Evolutionary conservation across 2,888 invertebrate species (phyloP).

Genomic region (Cheilosia grossa): DNA sequence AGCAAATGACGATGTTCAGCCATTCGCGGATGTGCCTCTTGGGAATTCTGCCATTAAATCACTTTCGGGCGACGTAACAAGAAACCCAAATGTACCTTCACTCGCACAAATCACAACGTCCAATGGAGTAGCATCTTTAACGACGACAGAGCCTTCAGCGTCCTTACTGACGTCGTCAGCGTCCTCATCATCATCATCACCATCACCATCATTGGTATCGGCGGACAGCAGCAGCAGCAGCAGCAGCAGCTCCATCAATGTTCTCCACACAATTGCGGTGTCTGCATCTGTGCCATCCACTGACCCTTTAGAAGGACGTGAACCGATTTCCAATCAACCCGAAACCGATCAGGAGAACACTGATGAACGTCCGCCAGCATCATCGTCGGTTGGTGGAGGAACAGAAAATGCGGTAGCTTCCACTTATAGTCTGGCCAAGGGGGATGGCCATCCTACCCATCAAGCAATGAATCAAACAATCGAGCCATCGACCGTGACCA

Average conservation of each 20-base stretch:
- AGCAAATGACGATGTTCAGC: slow-evolving; percentile 38
- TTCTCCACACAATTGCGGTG: slow-evolving; percentile 42
- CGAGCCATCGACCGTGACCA: slow-evolving; percentile 38
- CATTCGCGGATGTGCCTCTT: slow-evolving; percentile 64
- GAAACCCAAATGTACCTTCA: slow-evolving; percentile 45
- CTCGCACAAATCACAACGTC: slow-evolving; percentile 60
- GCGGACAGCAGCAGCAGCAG: slow-evolving; percentile 13
- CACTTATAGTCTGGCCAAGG: slow-evolving; percentile 5
- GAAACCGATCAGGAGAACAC: slow-evolving; percentile 74
- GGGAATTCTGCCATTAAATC: slow-evolving; percentile 53
- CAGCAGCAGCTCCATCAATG: slow-evolving; percentile 37
- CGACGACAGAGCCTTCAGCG: slow-evolving; percentile 52
- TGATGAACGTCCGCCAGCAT: slow-evolving; percentile 73
- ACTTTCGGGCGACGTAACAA: slow-evolving; percentile 60
- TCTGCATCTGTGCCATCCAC: slow-evolving; percentile 54
- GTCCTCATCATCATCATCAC: slow-evolving; percentile 6
- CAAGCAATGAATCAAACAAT: slow-evolving; percentile 62
- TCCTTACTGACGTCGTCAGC: slow-evolving; percentile 15
- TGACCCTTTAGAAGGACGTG: slow-evolving; percentile 67
- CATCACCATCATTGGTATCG: slow-evolving; percentile 7
- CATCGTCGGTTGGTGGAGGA: slow-evolving; percentile 42
- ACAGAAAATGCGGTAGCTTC: slow-evolving; percentile 40
- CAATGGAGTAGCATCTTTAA: slow-evolving; percentile 51
- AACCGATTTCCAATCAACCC: slow-evolving; percentile 72
- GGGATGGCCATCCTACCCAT: slow-evolving; percentile 30